Evolutionary conservation across 2,113 vertebrate species (phyloP).

Genomic region (Amphilophus citrinellus): DNA sequence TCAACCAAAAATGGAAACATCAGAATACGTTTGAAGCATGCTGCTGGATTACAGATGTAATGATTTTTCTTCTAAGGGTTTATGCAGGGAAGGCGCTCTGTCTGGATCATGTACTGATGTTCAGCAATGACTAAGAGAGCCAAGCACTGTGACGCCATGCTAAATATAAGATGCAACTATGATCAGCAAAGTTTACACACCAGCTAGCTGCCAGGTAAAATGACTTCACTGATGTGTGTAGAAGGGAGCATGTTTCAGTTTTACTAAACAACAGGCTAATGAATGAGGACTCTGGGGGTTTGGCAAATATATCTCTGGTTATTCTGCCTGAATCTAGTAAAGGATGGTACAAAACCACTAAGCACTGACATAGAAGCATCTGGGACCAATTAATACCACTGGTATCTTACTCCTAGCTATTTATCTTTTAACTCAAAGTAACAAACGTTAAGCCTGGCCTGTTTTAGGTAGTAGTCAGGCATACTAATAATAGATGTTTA

Average conservation of each 20-base stretch:
- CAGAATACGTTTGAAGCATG: neutral
- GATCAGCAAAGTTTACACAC: neutral
- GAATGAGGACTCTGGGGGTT: neutral
- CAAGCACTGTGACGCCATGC: neutral
- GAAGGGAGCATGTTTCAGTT: neutral
- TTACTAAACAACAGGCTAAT: neutral
- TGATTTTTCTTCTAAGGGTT: neutral
- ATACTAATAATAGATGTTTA: neutral
- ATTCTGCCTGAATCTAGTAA: neutral
- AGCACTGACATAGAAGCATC: neutral
- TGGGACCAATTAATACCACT: neutral
- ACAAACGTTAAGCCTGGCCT: neutral
- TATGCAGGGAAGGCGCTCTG: neutral
- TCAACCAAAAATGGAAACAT: neutral
- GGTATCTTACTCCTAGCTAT: neutral
- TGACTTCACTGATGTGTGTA: neutral
- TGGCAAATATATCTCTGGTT: neutral
- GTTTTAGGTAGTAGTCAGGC: neutral
- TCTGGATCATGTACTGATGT: neutral
- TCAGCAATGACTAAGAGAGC: neutral
- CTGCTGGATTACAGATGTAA: neutral
- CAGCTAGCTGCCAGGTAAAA: neutral
- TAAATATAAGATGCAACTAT: neutral
- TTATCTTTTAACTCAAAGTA: neutral
- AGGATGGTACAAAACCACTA: constrained; percentile 9